These are phyloP conservation scores for Holacanthus passer DNA, from an alignment of 2,113 vertebrate species.

Conservation along the genomic window DNA sequence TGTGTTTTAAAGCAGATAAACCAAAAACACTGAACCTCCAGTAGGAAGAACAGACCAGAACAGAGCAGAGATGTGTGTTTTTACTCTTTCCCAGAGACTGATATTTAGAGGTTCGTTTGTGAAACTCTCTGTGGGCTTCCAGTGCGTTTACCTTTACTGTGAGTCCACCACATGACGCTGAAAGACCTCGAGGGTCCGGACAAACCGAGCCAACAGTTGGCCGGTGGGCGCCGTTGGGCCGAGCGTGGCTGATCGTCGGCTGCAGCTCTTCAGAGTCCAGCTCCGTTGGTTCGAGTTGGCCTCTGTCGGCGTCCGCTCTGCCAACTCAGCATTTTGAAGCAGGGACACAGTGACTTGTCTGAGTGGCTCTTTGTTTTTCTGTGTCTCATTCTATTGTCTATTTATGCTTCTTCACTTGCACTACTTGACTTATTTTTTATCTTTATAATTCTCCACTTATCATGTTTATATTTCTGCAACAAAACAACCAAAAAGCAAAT, in stretches of 20 bases:
- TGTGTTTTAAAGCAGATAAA: slow-evolving; percentile 65
- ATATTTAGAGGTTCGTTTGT: slow-evolving; percentile 14
- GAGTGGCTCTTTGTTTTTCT: neutral
- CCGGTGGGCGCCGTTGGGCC: neutral
- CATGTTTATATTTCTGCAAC: too few species aligned
- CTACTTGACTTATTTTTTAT: too few species aligned
- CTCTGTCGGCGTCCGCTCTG: neutral
- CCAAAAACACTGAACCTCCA: slow-evolving; percentile 43
- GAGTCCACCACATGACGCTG: neutral
- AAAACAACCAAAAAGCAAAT: too few species aligned
- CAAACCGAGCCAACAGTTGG: slow-evolving; percentile 3
- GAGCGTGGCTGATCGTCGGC: neutral
- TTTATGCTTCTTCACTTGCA: too few species aligned
- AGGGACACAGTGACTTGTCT: neutral
- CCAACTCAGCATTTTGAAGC: slow-evolving; percentile 1
- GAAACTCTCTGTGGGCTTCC: neutral
- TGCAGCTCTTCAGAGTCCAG: slow-evolving; percentile 1
- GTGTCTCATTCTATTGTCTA: neutral
- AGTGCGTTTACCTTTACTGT: neutral
- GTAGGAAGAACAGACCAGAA: slow-evolving; percentile 29
- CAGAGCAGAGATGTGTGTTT: neutral
- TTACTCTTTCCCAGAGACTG: neutral
- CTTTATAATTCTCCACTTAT: too few species aligned
- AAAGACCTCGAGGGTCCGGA: neutral
- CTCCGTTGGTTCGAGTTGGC: neutral